Base-by-base conservation (phyloP, 2,113 vertebrate genomes). In the Mesocricetus auratus region DNA sequence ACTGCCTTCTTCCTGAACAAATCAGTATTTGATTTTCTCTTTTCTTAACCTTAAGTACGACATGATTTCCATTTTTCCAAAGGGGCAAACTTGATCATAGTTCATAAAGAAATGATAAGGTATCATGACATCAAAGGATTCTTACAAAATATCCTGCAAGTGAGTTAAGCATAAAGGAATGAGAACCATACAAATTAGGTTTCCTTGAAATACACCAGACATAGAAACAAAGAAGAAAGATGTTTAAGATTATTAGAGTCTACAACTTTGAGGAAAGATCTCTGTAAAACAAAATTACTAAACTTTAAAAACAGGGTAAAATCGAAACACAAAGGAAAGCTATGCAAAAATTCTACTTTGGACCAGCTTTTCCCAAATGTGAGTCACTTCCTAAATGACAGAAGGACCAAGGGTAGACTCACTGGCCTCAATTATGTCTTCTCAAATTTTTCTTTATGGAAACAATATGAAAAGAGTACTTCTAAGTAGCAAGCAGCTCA, bases 101-200 rank as follows among this genome's bases (percentile, higher is more conserved):
- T 92, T 94, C 73, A 21, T 92, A 92, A 93, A 71, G 83, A 97
- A 97, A 86, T 0, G 56, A 93, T 95, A 94, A 96, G 26, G 11
- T 19, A 91, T 96, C 92, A 42, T 69, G n/a, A 97, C 90, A 91
- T 96, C 88, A 97, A 97, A 97, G 85, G 88, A 68, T 74, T 92
- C 47, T 89, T 95, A 56, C 58, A 92, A 89, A 94, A 96, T 92
- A 90, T 31, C 50, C 90, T 93, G 86, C 88, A 50, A 42, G 73
- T 93, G 53, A 95, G 53, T 75, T 96, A 89, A 94, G 31, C 85
- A 78, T 83, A 89, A 89, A 96, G 88, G 69, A 95, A 96, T 93
- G 53, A 89, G 50, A 96, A 90, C 91, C 78, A 95, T 93, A 96
- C 24, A 96, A 95, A 90, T 96, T 87, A 97, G 88, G 1, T 85